Base-by-base conservation (phyloP, 2,113 vertebrate genomes). In the Sander vitreus region DNA sequence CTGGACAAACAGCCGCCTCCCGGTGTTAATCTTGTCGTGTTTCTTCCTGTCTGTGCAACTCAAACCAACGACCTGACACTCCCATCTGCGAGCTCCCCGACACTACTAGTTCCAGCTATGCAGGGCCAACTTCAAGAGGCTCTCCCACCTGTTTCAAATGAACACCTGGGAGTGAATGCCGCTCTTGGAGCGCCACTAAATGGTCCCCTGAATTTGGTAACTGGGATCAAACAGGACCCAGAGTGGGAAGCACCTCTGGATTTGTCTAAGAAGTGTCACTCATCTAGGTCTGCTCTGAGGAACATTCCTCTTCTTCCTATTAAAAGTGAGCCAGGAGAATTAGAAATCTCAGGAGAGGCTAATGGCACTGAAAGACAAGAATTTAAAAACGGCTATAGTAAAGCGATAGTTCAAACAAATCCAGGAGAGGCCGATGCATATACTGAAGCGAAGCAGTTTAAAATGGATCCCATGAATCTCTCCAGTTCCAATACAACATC, bases 11-110 rank as follows among this genome's bases (percentile, higher is more conserved):
- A 76, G 2, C 90, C 90, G 0, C 87, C 91, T 70, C 90, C 93
- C 18, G 91, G 88, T 7, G 25, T 88, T 4, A 87, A 93, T 4
- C 80, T 96, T 3, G 88, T 96, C 3, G 69, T 96, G 62, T 76
- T 95, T 64, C 27, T 96, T 58, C 93, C 94, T 0, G 76, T 89
- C 18, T 65, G 83, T 51, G 21, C 83, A 11, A 16, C 80, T 7
- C 77, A 83, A 66, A 66, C 19, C 11, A 30, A 60, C 0, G 39
- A 67, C 55, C 21, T 82, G 11, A 39, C 86, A 0, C 25, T 85
- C 43, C 23, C 84, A 1, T 48, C 85, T 30, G 27, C 27, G 4
- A 3, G 70, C 25, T 30, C 83, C 47, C 87, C 69, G 11, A 57
- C 65, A 25, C 48, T 73, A 13, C 58, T 65, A 2, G 53, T 43